Evolutionary conservation across 1,140 invertebrate genomes (phyloP), one percentile per base, ranked within the genome.

Genomic region (Plectrocnemia conspersa): DNA sequence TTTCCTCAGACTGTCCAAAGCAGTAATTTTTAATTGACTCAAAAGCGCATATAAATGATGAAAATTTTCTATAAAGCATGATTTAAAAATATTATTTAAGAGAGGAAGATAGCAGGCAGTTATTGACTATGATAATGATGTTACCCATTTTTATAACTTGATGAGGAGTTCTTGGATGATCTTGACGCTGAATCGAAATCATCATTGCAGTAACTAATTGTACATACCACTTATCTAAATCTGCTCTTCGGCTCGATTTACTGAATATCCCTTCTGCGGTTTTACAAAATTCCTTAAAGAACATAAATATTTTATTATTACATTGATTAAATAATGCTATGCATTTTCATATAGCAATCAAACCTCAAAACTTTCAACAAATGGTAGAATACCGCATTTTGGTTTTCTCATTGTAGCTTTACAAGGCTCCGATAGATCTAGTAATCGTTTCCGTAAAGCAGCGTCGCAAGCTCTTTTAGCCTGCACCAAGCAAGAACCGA

Each of bases 381-480:
- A 97, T 7, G 88, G 82, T 50, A 98, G 77, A 62, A 97, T 89
- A 42, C 93, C 93, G 75, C 93, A 93, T 74, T 94, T 93, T 21
- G 83, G 79, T 69, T 83, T 87, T 65, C 76, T 79, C 62, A 81
- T 78, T 61, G 76, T 73, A 33, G 82, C 68, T 71, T 82, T 84
- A 57, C 79, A 85, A 38, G 85, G 84, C 42, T 94, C 91, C 63
- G 86, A 78, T 57, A 97, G 88, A 0, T 86, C 86, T 58, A 84
- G 82, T 33, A 93, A 80, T 63, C 96, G 90, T 15, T 83, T 79
- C 65, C 90, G 82, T 84, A 98, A 93, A 63, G 93, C 91, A 61
- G 86, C 84, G 72, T 98, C 96, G 68, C 97, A 93, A 61, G 88
- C 90, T 33, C 95, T 76, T 75, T 98, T 98, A n/a, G 94, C 89